Evolutionary conservation across 2,888 invertebrate genomes (phyloP), one percentile per base, ranked within the genome.

Genomic region (Monochamus alternatus): DNA sequence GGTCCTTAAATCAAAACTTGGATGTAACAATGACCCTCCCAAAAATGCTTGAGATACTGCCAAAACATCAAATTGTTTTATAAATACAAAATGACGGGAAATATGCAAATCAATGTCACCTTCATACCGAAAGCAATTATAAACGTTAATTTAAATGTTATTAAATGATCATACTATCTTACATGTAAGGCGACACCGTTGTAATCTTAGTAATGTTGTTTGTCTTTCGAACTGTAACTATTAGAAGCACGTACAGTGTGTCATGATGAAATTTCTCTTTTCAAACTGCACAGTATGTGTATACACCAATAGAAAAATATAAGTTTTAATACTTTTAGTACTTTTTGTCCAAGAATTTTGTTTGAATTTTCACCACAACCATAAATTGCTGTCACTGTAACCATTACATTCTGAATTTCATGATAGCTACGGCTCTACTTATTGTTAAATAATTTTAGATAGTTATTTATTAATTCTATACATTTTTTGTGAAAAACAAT

Each of bases 71-170:
- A 71, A 73, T 68, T 64, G 77, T 79, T 80, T 80, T 81, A 83
- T 81, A 81, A 81, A 83, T 81, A 82, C 75, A 79, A 60, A 81
- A 77, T 76, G 77, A 76, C 76, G 71, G 43, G 64, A 73, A 76
- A 75, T 43, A 66, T 64, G 62, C 66, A 75, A 80, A 81, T 80
- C 82, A 82, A 83, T 80, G 83, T 83, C 83, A 83, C 83, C 83
- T 83, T 82, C 79, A 80, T 76, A 74, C 66, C 59, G 68, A 47
- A 62, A 64, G 60, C 60, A 66, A 66, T 66, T 51, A 60, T 60
- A 60, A 44, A 31, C 12, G 60, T 69, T 30, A 22, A 60, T 60
- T 44, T 55, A 68, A 51, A 14, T 60, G 14, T 59, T 43, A 31
- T 69, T 60, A 60, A 69, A 69, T 69, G 60, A 69, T 44, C 69